Conservation (phyloP, 2,888 invertebrate genomes). For the Thalpophila matura region DNA sequence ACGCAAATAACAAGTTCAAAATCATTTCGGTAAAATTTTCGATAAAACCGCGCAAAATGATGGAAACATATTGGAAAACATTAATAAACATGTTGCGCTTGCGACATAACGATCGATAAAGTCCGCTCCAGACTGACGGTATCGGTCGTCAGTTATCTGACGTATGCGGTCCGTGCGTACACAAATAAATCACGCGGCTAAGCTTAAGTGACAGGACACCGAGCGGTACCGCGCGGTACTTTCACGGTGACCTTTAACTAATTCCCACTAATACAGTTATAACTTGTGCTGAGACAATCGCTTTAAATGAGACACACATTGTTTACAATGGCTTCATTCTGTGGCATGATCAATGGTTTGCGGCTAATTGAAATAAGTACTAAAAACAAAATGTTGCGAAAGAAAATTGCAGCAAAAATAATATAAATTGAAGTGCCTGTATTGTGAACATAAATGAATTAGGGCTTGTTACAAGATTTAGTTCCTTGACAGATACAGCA, state of each 20-base stretch:
- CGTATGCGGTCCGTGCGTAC: slow-evolving; percentile 27
- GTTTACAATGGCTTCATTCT: slow-evolving; percentile 8
- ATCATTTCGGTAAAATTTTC: background rate
- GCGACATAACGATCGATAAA: slow-evolving; percentile 38
- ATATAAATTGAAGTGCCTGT: background rate
- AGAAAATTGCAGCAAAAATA: background rate
- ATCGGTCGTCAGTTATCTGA: slow-evolving; percentile 33
- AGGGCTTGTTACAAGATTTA: no score
- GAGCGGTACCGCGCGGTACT: slow-evolving; percentile 20
- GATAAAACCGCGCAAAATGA: slow-evolving; percentile 2
- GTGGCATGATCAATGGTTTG: background rate
- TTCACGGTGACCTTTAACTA: slow-evolving; percentile 46
- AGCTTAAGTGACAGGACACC: slow-evolving; percentile 55
- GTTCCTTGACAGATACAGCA: no score
- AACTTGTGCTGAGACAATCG: slow-evolving; percentile 13
- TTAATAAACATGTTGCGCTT: slow-evolving; percentile 44
- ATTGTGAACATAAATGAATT: no score
- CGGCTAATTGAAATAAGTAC: background rate
- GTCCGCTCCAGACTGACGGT: slow-evolving; percentile 14
- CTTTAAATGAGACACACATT: background rate
- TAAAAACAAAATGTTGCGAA: no score
- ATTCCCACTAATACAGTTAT: slow-evolving; percentile 41
- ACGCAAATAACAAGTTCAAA: background rate
- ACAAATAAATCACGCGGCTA: slow-evolving; percentile 42
- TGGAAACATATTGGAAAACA: slow-evolving; percentile 13